phyloP scores from a whole-genome alignment of 1,140 invertebrate species.

The Danaus plexippus region DNA sequence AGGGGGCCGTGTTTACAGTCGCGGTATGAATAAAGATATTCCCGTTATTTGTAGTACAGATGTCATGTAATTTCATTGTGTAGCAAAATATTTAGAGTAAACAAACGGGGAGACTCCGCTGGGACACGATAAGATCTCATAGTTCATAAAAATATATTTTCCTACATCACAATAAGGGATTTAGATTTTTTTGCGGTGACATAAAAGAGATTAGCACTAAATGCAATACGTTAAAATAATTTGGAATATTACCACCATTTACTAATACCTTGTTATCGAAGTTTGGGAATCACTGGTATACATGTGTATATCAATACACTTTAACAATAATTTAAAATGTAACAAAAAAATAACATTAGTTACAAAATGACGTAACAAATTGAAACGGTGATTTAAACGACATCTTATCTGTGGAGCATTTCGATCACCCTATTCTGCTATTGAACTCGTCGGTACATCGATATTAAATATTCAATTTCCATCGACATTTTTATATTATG shows the following conservation, averaged over 20 bases:
- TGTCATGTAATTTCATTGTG: conserved; percentile 71
- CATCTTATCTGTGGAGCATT: too few species aligned
- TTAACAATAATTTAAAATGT: too few species aligned
- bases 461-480: conserved; percentile 12
- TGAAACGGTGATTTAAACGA: too few species aligned
- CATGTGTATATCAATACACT: too few species aligned
- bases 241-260: too few species aligned
- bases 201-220: conserved; percentile 51
- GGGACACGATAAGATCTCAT: conserved; percentile 61
- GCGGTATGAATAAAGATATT: conserved; percentile 71
- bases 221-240: too few species aligned
- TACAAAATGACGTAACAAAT: too few species aligned
- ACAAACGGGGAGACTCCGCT: conserved; percentile 55
- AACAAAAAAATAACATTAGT: too few species aligned
- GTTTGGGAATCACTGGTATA: too few species aligned
- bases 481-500: conserved; percentile 46
- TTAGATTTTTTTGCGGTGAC: conserved; percentile 49
- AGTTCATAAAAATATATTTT: conserved; percentile 55
- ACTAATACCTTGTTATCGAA: too few species aligned
- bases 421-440: too few species aligned
- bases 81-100: conserved; percentile 70
- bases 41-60: conserved; percentile 71
- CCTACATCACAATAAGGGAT: conserved; percentile 49
- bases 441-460: too few species aligned
- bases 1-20: conserved; percentile 56